Evolutionary conservation across 2,888 invertebrate species (phyloP).

Genomic region (Perdita meconis): DNA sequence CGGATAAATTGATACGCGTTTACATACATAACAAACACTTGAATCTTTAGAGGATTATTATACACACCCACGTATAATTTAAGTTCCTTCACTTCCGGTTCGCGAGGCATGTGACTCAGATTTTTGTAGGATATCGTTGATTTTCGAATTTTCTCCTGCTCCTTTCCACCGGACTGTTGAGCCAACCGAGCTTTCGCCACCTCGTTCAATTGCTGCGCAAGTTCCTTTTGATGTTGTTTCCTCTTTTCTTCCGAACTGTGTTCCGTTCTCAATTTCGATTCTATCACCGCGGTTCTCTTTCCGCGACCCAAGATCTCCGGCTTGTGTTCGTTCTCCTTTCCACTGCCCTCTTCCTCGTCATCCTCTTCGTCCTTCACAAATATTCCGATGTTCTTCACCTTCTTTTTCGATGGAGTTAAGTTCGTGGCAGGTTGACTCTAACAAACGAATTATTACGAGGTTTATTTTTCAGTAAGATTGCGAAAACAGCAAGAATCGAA

Average conservation of each 20-base stretch:
- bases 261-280: conserved; percentile 96
- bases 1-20: neutral
- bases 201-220: conserved; percentile 95
- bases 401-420: conserved; percentile 96
- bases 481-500: neutral
- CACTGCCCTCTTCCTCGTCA: conserved; percentile 89
- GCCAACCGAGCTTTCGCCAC: conserved; percentile 96
- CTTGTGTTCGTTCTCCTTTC: conserved; percentile 87
- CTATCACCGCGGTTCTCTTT: conserved; percentile 95
- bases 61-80: conserved; percentile 98
- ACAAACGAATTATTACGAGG: conserved; percentile 31
- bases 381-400: conserved; percentile 97
- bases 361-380: conserved; percentile 96
- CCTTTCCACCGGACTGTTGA: conserved; percentile 93
- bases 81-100: conserved; percentile 95
- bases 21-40: neutral
- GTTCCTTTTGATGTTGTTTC: conserved; percentile 97
- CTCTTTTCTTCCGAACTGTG: conserved; percentile 98
- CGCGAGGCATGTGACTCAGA: conserved; percentile 96
- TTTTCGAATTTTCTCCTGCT: conserved; percentile 95
- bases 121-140: conserved; percentile 98
- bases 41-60: neutral
- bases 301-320: conserved; percentile 90
- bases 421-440: conserved; percentile 91
- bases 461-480: neutral